phyloP scores from a whole-genome alignment of 1,140 invertebrate genomes.

The Euura lappo region DNA sequence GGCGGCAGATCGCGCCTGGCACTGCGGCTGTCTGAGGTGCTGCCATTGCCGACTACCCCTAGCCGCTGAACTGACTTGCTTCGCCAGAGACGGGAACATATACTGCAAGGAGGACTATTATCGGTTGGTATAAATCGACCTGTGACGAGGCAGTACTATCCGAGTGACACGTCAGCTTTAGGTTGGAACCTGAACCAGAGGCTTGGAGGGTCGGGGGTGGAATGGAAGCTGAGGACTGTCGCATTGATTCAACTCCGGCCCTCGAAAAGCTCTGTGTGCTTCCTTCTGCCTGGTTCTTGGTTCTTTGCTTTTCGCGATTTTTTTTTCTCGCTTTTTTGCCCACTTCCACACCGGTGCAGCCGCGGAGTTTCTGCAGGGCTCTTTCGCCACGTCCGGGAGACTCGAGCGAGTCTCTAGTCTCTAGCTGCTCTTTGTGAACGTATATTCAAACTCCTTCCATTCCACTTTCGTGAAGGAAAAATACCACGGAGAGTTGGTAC shows the following conservation, averaged over 20 bases:
- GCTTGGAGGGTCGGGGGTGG: not conserved
- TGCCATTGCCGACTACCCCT: constrained; percentile 84
- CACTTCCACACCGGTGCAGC: no score
- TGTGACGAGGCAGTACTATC: no score
- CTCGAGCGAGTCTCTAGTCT: not conserved
- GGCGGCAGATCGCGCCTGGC: constrained; percentile 90
- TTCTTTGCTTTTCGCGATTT: not conserved
- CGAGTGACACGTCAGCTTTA: not conserved
- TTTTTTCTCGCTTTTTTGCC: not conserved
- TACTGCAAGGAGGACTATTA: constrained; percentile 97
- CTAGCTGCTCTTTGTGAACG: not conserved
- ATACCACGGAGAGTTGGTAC: not conserved
- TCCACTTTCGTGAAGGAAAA: not conserved
- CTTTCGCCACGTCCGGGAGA: not conserved
- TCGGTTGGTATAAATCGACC: constrained; percentile 70
- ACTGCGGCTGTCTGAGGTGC: constrained; percentile 85
- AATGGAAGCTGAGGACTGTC: constrained; percentile 4
- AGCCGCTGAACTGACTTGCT: constrained; percentile 88
- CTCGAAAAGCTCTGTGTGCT: not conserved
- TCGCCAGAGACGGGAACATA: constrained; percentile 87
- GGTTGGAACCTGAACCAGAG: not conserved
- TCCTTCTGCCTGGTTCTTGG: not conserved
- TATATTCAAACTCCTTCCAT: not conserved
- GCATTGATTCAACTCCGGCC: not conserved
- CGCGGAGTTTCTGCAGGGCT: not conserved